A percentile compares a stretch with the other conserved stretches of the same genome.
Evolutionary conservation across 1,140 invertebrate species (phyloP).

Genomic region (Schlechtendalia chinensis): DNA sequence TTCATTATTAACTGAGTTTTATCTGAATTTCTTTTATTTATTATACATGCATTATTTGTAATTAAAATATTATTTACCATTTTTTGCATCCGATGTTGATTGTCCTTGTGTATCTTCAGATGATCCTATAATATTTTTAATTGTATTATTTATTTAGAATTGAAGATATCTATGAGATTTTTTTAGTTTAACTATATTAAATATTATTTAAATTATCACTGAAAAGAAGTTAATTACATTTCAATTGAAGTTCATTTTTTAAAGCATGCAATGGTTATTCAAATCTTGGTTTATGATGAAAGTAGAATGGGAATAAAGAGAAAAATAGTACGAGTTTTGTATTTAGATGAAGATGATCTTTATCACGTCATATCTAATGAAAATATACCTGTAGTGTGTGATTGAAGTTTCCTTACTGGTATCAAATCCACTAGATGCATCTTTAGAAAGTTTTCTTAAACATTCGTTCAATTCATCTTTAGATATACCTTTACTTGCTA

Average conservation of each 20-base stretch:
- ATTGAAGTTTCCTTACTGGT: conserved; percentile 34
- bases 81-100: neutral
- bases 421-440: neutral
- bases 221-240: neutral
- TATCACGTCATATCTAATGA: conserved; percentile 5
- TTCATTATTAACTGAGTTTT: neutral
- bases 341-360: conserved; percentile 1
- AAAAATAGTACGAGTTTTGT: conserved; percentile 17
- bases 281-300: neutral
- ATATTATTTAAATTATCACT: neutral
- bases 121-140: conserved; percentile 23
- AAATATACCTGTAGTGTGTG: conserved; percentile 32
- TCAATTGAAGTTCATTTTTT: neutral
- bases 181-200: neutral
- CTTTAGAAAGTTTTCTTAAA: conserved; percentile 51
- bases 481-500: conserved; percentile 49
- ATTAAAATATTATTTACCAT: conserved; percentile 27
- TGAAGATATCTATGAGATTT: neutral
- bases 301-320: neutral
- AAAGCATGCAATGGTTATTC: conserved; percentile 25
- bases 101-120: conserved; percentile 2
- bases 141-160: neutral
- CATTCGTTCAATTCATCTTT: conserved; percentile 53
- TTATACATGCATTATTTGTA: conserved; percentile 11
- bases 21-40: neutral